Base-by-base conservation (phyloP, 2,888 invertebrate genomes). In the Teleogryllus oceanicus region DNA sequence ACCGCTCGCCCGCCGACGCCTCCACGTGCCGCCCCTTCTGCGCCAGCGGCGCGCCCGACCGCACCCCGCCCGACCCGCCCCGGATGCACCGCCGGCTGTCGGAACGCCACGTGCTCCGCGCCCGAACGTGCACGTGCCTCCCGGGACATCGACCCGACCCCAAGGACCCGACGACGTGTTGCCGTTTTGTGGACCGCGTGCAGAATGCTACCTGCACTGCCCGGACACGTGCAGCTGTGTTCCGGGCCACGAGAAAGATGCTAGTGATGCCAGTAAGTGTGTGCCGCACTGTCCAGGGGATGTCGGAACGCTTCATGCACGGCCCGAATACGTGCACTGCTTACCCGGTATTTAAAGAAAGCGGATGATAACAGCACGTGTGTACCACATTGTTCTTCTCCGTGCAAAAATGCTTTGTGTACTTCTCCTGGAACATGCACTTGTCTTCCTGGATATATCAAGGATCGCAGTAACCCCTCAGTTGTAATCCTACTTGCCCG, bases 151-250 rank as follows among this genome's bases (percentile, higher is more conserved):
- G 82, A 1, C 78, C 82, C 5, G 85, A 85, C 80, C 83, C 83
- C 1, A 84, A 84, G 0, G 80, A 82, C 20, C 85, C 85, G 20
- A 51, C 82, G 5, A 50, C 78, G 0, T 82, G 84, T 84, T 84
- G 37, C 84, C 84, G 12, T 81, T 79, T 18, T 77, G 77, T 77
- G 18, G 13, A 49, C 49, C 20, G 11, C 16, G 3, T 77, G 77
- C 49, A 12, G 16, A 77, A 77, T 77, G 77, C 49, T 37, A 49
- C 12, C 3, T 77, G 77, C 11, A 77, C 50, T 2, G 49, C 37
- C 77, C 77, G 5, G 51, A 78, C 21, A 18, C 51, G 21, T 82
- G 78, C 2, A 51, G 21, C 11, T 78, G 78, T 16, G 2, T 51
- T 13, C 21, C n/a, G 18, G 74, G 78, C 21, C 37, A 24, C 37